Evolutionary conservation across 1,140 invertebrate genomes (phyloP).

Genomic region (Hypsibius dujardini): DNA sequence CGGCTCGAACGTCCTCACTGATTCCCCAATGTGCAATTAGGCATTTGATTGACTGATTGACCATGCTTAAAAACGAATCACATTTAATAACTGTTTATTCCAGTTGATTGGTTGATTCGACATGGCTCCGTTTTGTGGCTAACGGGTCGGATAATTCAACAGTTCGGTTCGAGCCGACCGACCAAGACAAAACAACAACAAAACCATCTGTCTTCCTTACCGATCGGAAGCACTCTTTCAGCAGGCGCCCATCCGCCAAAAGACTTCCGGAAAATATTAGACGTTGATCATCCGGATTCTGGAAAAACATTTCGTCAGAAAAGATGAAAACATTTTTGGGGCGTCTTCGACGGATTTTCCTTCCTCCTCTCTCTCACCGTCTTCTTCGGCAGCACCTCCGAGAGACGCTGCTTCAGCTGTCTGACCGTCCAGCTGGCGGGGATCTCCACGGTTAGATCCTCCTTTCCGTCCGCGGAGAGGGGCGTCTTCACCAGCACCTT

Average conservation of each 20-base stretch:
- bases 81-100: neutral
- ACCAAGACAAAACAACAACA: neutral
- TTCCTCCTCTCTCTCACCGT: neutral
- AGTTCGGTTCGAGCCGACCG: neutral
- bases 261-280: neutral
- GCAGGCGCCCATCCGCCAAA: neutral
- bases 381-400: neutral
- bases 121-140: neutral
- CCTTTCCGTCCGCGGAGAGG: neutral
- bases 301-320: neutral
- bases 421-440: neutral
- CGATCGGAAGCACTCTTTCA: constrained; percentile 7
- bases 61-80: no score
- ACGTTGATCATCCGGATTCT: neutral
- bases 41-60: no score
- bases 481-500: no score
- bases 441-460: neutral
- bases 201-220: neutral
- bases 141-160: neutral
- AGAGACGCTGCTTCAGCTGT: neutral
- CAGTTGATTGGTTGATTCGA: neutral
- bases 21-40: no score
- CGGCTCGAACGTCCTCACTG: no score
- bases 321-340: no score
- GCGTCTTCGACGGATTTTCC: no score